phyloP scores from a whole-genome alignment of 1,140 invertebrate genomes.

The Lasioglossum baleicum region DNA sequence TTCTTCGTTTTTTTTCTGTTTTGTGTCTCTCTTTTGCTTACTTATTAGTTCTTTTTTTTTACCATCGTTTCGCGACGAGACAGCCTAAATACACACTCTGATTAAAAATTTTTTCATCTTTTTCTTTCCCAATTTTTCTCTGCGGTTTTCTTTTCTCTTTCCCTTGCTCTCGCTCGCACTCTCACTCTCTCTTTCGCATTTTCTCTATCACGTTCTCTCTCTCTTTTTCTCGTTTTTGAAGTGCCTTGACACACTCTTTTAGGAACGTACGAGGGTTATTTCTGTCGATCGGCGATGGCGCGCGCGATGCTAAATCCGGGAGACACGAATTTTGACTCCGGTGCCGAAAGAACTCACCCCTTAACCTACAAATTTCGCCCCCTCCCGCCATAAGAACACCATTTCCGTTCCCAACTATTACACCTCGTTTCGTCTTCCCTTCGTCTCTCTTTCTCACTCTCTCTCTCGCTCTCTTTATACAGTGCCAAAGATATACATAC shows the following conservation, averaged over 20 bases:
- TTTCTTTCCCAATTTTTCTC: constrained; percentile 26
- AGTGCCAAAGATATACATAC: constrained; percentile 61
- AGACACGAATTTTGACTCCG: constrained; percentile 58
- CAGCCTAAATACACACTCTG: constrained; percentile 22
- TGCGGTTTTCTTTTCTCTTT: constrained; percentile 19
- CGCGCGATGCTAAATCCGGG: constrained; percentile 25
- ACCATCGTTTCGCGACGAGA: constrained; percentile 46
- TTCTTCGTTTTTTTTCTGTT: neutral
- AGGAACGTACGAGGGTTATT: constrained; percentile 57
- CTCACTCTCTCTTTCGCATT: neutral
- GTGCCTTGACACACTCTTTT: constrained; percentile 53
- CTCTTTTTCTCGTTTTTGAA: constrained; percentile 30
- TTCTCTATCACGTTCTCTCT: too few relatives aligned
- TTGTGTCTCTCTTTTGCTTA: neutral
- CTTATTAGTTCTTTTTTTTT: neutral
- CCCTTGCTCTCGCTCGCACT: neutral
- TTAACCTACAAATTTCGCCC: constrained; percentile 7
- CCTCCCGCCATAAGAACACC: neutral
- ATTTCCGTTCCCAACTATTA: neutral
- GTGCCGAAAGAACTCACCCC: constrained; percentile 50
- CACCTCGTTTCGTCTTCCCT: too few relatives aligned
- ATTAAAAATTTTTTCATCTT: constrained; percentile 4
- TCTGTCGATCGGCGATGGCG: constrained; percentile 34
- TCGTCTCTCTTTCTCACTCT: neutral
- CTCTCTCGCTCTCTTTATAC: constrained; percentile 36